These are phyloP conservation scores for Drosophila truncata DNA, from an alignment of 1,140 invertebrate species.

Conservation along the genomic window DNA sequence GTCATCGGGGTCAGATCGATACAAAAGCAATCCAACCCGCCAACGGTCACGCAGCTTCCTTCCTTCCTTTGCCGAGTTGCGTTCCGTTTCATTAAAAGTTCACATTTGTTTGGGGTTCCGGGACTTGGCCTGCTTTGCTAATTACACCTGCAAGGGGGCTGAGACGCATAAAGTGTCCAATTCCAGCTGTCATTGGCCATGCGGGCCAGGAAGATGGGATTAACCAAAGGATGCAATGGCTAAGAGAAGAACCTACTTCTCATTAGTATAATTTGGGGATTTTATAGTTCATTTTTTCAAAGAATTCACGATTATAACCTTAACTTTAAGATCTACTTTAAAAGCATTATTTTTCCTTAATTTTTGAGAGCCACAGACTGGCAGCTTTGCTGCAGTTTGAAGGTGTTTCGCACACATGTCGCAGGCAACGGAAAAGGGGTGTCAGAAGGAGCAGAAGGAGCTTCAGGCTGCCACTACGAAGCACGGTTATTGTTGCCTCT, in stretches of 20 bases:
- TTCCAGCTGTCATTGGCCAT: constrained; percentile 17
- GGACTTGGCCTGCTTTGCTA: constrained; percentile 38
- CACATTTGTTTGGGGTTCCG: constrained; percentile 33
- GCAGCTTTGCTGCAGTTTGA: background rate
- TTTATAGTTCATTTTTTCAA: background rate
- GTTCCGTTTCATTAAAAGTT: constrained; percentile 52
- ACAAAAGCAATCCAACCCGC: constrained; percentile 19
- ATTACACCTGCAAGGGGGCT: constrained; percentile 15
- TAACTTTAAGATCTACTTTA: background rate
- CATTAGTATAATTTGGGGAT: background rate
- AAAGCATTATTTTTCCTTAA: background rate
- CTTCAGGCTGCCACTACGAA: background rate
- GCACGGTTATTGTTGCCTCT: constrained; percentile 50
- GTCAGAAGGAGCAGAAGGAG: background rate
- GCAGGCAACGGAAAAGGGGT: constrained; percentile 1
- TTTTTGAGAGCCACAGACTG: background rate
- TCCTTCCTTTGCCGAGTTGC: background rate
- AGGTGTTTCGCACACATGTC: constrained; percentile 31
- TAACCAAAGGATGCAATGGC: constrained; percentile 12
- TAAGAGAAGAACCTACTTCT: background rate
- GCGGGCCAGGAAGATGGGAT: background rate
- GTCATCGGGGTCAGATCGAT: constrained; percentile 32
- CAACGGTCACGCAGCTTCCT: constrained; percentile 38
- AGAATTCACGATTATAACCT: background rate
- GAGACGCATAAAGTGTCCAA: constrained; percentile 38